Evolutionary conservation across 64 coral and sea anemone species (phyloP).

Genomic region (Catalaphyllia jardinei): DNA sequence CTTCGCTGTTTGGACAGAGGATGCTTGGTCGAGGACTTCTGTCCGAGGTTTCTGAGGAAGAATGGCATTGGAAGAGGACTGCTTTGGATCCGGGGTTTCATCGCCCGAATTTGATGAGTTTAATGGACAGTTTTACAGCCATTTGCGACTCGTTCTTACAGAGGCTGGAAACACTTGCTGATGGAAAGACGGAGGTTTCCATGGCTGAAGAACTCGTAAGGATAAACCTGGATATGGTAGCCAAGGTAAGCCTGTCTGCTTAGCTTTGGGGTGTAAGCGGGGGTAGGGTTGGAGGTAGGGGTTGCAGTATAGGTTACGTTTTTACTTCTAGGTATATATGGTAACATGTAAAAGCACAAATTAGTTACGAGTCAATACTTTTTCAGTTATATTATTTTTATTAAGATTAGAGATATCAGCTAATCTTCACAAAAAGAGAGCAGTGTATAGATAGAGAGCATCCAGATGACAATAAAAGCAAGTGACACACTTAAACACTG

Average conservation of each 20-base stretch:
- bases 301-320: too few relatives aligned
- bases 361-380: too few relatives aligned
- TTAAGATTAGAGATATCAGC: too few relatives aligned
- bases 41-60: constrained; percentile 18
- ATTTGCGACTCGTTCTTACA: constrained; percentile 76
- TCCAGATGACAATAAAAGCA: too few relatives aligned
- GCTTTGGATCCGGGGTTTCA: constrained; percentile 66
- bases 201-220: constrained; percentile 80
- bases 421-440: too few relatives aligned
- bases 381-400: too few relatives aligned
- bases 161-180: constrained; percentile 67
- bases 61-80: constrained; percentile 68
- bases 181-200: constrained; percentile 77
- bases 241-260: constrained; percentile 49
- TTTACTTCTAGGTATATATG: too few relatives aligned
- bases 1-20: constrained; percentile 69
- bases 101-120: constrained; percentile 24
- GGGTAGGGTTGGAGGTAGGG: too few relatives aligned
- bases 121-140: constrained; percentile 55
- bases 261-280: too few relatives aligned
- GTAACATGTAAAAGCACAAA: too few relatives aligned
- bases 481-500: too few relatives aligned
- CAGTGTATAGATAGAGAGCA: too few relatives aligned
- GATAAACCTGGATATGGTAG: constrained; percentile 66
- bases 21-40: constrained; percentile 71